Conservation (phyloP, 1,140 invertebrate species). For the Bicyclus anynana region DNA sequence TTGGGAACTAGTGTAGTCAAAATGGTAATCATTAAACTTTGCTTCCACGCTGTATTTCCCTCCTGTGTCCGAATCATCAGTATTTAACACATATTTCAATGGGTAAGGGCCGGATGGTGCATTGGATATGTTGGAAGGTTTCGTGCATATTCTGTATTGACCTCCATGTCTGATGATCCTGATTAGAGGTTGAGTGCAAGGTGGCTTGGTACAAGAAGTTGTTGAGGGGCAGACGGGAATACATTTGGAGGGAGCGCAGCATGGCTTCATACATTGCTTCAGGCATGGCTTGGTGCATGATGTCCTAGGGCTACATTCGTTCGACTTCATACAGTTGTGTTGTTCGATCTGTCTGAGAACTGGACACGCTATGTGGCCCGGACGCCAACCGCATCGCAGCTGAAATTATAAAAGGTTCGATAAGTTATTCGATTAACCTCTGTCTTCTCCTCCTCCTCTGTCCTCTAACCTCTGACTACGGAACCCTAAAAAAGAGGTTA, state of each 20-base stretch:
- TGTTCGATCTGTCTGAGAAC: slow-evolving; percentile 59
- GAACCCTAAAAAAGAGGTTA: too few species aligned
- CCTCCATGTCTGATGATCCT: slow-evolving; percentile 58
- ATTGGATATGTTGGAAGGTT: slow-evolving; percentile 59
- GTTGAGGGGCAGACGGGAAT: slow-evolving; percentile 38
- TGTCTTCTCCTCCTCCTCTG: too few species aligned
- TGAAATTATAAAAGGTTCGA: slow-evolving; percentile 25
- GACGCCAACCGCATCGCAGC: slow-evolving; percentile 67
- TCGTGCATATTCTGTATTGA: slow-evolving; percentile 60
- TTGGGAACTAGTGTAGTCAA: slow-evolving; percentile 65
- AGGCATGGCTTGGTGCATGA: slow-evolving; percentile 32
- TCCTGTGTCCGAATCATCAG: slow-evolving; percentile 25
- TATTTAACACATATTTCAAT: slow-evolving; percentile 62
- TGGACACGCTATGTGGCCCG: slow-evolving; percentile 64
- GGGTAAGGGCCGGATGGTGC: slow-evolving; percentile 62
- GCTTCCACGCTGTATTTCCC: slow-evolving; percentile 62
- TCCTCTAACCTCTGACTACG: too few species aligned
- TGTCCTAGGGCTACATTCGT: slow-evolving; percentile 38
- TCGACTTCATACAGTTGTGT: slow-evolving; percentile 51
- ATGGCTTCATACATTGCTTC: slow-evolving; percentile 42
- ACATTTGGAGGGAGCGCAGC: slow-evolving; percentile 43
- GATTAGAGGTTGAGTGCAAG: slow-evolving; percentile 43
- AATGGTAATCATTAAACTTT: slow-evolving; percentile 65
- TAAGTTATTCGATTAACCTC: too few species aligned
- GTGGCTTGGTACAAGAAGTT: slow-evolving; percentile 40